Base-by-base conservation (phyloP, 2,888 invertebrate species). In the Escarpia spicata region DNA sequence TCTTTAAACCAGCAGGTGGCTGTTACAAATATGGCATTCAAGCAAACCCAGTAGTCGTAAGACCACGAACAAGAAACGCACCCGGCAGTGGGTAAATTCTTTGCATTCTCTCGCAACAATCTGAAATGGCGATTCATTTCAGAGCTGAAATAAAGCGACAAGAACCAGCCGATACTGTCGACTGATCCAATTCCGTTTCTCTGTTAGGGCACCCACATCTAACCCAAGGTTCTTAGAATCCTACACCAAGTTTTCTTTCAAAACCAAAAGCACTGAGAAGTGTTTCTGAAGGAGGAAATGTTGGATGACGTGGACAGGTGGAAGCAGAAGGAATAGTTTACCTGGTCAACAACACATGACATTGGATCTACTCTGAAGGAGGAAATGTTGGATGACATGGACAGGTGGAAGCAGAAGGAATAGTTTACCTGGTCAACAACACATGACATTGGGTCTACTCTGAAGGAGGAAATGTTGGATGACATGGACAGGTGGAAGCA, bases 121-220 rank as follows among this genome's bases (percentile, higher is more conserved):
- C 75, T 75, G 75, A 75, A n/a, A 75, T 75, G 37, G 75, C n/a
- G 75, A 75, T n/a, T 75, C 75, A 75, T 75, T 75, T 75, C n/a
- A 75, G 75, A 26, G 75, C 75, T 75, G 75, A 75, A 75, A 26
- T 75, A 75, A 75, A 75, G 75, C 26, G 26, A 75, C 75, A 75
- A 75, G 19, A 75, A 75, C 75, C 75, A 75, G 75, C 75, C 15
- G n/a, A 75, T 26, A 75, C 26, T 3, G 26, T 26, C 75, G n/a
- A 75, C 26, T 75, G 19, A 4, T n/a, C 75, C 75, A 75, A 75
- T 26, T 26, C 75, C 26, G n/a, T 6, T 26, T 26, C 26, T 26
- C 75, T 3, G n/a, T 26, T 26, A 26, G 26, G 6, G 19, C 3
- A 75, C 75, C 75, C 75, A 3, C 26, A 75, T 19, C 52, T 4